Evolutionary conservation across 2,113 vertebrate genomes (phyloP).

Genomic region (Tyto alba): DNA sequence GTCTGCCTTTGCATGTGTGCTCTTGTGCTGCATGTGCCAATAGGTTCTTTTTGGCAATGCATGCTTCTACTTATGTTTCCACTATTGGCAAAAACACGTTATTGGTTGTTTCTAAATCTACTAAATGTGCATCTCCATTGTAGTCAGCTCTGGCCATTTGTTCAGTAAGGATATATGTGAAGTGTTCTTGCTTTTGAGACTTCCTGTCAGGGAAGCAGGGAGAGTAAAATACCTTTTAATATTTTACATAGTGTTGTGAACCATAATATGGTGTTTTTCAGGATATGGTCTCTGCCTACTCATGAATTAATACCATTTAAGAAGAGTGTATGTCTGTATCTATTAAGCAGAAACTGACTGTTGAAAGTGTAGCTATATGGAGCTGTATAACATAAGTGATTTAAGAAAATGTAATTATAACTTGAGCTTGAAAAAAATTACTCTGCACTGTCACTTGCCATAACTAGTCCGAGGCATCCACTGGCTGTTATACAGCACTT

Average conservation of each 20-base stretch:
- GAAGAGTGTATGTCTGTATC: not conserved
- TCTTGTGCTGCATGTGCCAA: not conserved
- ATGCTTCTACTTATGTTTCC: not conserved
- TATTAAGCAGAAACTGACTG: not conserved
- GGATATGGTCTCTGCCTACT: not conserved
- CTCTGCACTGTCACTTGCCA: not conserved
- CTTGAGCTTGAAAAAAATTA: not conserved
- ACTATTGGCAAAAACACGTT: not conserved
- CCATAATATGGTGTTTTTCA: not conserved
- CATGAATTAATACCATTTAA: not conserved
- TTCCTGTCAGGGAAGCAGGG: fast-evolving
- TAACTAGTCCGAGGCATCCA: not conserved
- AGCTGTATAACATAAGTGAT: not conserved
- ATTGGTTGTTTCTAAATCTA: not conserved
- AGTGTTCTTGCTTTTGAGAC: not conserved
- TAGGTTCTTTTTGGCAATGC: not conserved
- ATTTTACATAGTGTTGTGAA: not conserved
- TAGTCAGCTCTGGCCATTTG: not conserved
- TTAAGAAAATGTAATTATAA: not conserved
- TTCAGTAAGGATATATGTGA: not conserved
- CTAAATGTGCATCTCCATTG: not conserved
- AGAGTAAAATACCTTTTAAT: not conserved
- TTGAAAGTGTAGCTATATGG: not conserved
- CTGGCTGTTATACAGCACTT: not conserved
- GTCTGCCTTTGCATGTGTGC: not conserved